Evolutionary conservation across 2,888 invertebrate genomes (phyloP).

Genomic region (Embidobia sp.): DNA sequence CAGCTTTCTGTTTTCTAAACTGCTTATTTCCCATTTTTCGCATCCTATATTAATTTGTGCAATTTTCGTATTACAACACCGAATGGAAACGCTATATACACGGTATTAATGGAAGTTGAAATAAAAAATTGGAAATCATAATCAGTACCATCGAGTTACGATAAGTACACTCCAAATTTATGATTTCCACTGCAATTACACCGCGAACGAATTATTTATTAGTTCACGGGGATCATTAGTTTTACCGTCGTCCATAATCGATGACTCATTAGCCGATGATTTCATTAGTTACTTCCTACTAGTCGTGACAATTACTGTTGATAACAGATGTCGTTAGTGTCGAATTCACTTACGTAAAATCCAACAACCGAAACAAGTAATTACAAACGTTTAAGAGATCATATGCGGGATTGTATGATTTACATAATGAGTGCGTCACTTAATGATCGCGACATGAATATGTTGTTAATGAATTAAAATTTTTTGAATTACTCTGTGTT

Average conservation of each 20-base stretch:
- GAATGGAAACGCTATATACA: too few relatives aligned
- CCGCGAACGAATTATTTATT: constrained; percentile 11
- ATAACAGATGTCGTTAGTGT: constrained; percentile 36
- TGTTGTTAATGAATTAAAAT: background rate
- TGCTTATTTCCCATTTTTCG: too few relatives aligned
- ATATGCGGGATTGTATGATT: constrained; percentile 23
- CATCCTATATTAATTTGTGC: too few relatives aligned
- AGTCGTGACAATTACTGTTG: constrained; percentile 29
- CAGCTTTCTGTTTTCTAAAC: too few relatives aligned
- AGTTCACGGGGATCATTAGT: constrained; percentile 20
- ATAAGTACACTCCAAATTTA: constrained; percentile 1
- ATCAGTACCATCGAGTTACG: background rate
- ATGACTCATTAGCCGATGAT: constrained; percentile 42
- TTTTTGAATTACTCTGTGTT: too few relatives aligned
- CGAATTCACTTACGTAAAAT: constrained; percentile 24
- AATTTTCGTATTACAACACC: too few relatives aligned
- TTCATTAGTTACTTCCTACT: constrained; percentile 43
- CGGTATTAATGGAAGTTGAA: too few relatives aligned
- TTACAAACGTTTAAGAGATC: constrained; percentile 27
- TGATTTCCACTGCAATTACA: constrained; percentile 11
- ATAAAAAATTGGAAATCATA: constrained; percentile 3
- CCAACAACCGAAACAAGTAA: constrained; percentile 25
- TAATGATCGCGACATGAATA: constrained; percentile 13
- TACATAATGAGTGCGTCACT: constrained; percentile 34
- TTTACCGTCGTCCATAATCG: constrained; percentile 17